Conservation (phyloP, 2,888 invertebrate species). For the Phasia obesa region DNA sequence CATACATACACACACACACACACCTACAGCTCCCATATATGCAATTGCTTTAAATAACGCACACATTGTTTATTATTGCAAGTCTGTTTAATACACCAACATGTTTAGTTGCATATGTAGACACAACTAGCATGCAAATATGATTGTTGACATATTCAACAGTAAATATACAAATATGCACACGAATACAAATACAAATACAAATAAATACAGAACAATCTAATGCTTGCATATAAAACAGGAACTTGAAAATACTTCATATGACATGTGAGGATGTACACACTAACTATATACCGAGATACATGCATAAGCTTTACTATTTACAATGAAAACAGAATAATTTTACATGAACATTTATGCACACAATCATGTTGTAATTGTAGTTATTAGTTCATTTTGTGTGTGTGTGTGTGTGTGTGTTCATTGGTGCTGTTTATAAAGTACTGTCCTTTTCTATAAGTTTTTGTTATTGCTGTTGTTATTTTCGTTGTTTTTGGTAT, state of each 20-base stretch:
- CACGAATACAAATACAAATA: not conserved
- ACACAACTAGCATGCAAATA: constrained; percentile 57
- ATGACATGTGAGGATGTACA: not conserved
- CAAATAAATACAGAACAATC: not conserved
- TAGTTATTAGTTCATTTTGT: constrained; percentile 2
- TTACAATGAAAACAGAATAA: constrained; percentile 64
- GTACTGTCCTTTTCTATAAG: constrained; percentile 27
- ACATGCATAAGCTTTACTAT: constrained; percentile 41
- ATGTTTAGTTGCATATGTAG: constrained; percentile 57
- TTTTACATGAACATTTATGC: constrained; percentile 60
- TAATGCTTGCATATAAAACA: not conserved
- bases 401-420: not conserved
- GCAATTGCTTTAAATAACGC: not conserved
- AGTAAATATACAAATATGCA: constrained; percentile 46
- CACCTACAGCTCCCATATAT: not conserved
- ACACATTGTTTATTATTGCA: constrained; percentile 2
- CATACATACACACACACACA: not conserved
- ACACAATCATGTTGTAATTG: constrained; percentile 47
- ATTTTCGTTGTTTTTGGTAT: constrained; percentile 8
- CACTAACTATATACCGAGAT: not conserved
- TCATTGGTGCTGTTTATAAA: not conserved
- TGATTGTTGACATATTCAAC: constrained; percentile 66
- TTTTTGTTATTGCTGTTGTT: constrained; percentile 12
- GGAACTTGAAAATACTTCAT: constrained; percentile 5
- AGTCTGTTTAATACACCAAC: constrained; percentile 56